Base-by-base conservation (phyloP, 2,113 vertebrate genomes). In the Aldabrachelys gigantea region DNA sequence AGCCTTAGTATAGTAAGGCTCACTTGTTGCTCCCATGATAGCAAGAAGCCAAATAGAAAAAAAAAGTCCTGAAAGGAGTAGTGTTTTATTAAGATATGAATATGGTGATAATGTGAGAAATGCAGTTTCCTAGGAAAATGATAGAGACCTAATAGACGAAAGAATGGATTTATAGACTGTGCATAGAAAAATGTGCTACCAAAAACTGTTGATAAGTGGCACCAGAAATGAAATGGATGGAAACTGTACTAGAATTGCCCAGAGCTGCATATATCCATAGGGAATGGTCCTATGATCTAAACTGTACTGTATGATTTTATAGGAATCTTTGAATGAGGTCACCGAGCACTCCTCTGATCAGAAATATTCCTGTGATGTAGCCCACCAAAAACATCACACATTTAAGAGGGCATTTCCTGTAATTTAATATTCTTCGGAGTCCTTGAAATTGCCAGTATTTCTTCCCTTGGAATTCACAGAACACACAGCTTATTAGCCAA, bases 101-200 rank as follows among this genome's bases (percentile, higher is more conserved):
- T 72, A 83, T 1, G 29, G 49, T 76, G 82, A 95, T 53, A 78
- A 69, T 49, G 79, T 0, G 1, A 89, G 91, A 86, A 93, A 93
- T 82, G 21, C 27, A 84, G 91, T 84, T 41, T 89, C 57, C 78
- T 85, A 84, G 69, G 47, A 85, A 94, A 86, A 89, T 59, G 72
- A 85, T 69, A 86, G 81, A 76, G 53, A 53, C 85, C 91, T 86
- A 80, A 44, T 62, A 92, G 79, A 91, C 53, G 87, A 87, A 78
- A 78, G 90, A 62, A 87, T 31, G 19, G 29, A 13, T 87, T 5
- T 50, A 50, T 78, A 88, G 86, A 72, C 49, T 35, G 38, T 35
- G 38, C 1, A 3, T 50, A 80, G 56, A 95, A 91, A 92, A 69
- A 31, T 90, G 89, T 85, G 62, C 56, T 49, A 85, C 91, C 65